Percentiles rank a stretch among this genome's conserved stretches.
Evolutionary conservation across 1,140 invertebrate species (phyloP).

Genomic region (Ctenoplectra terminalis): DNA sequence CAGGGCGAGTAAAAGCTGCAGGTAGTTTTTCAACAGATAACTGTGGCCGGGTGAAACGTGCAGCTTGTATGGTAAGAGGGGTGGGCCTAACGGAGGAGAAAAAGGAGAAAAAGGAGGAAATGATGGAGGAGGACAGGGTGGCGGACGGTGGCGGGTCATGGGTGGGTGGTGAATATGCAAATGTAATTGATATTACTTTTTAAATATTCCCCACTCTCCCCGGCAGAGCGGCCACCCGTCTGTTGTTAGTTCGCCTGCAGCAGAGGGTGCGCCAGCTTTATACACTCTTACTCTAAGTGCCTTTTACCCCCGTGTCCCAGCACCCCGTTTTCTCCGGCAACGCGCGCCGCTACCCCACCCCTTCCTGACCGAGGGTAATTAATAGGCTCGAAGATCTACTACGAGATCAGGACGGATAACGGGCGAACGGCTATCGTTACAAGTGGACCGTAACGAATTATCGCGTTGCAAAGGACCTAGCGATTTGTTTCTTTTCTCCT

Average conservation of each 20-base stretch:
- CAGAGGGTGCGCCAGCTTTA: conserved; percentile 75
- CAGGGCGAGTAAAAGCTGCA: conserved; percentile 12
- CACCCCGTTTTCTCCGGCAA: conserved; percentile 41
- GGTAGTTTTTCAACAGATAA: conserved; percentile 34
- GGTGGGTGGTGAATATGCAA: conserved; percentile 81
- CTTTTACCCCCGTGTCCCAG: conserved; percentile 73
- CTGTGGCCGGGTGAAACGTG: conserved; percentile 36
- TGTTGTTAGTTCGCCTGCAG: conserved; percentile 71
- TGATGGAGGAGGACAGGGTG: conserved; percentile 36
- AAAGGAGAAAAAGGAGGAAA: conserved; percentile 33
- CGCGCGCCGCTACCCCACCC: conserved; percentile 12
- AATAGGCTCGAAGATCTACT: conserved; percentile 77
- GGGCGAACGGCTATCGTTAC: conserved; percentile 62
- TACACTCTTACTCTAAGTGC: conserved; percentile 77
- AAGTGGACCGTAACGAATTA: conserved; percentile 75
- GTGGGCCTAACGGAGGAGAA: conserved; percentile 41
- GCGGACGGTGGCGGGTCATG: conserved; percentile 68
- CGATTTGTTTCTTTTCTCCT: conserved; percentile 37
- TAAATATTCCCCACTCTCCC: conserved; percentile 81
- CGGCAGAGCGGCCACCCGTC: conserved; percentile 69
- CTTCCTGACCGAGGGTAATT: conserved; percentile 75
- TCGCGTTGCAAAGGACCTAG: conserved; percentile 52
- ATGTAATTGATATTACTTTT: conserved; percentile 84
- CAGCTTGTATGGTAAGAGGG: conserved; percentile 50
- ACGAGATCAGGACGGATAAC: conserved; percentile 74